Conservation (phyloP, 2,113 vertebrate species). For the Castor canadensis region DNA sequence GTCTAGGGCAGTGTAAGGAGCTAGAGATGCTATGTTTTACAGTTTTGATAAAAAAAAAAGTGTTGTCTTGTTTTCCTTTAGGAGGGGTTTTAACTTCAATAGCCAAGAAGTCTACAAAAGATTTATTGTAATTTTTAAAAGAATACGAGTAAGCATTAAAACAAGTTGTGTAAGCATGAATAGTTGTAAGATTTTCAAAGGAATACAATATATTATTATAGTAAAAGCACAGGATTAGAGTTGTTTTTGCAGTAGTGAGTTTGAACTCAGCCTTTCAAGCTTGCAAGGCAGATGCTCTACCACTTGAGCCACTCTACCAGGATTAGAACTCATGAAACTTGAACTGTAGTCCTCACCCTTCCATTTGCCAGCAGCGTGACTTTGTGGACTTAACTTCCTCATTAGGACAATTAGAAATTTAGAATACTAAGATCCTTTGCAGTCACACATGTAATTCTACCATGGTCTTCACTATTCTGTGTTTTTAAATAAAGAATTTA, state of each 20-base stretch:
- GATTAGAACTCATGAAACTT: neutral
- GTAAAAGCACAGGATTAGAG: neutral
- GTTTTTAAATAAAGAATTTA: neutral
- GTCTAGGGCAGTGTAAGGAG: neutral
- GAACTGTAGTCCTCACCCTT: neutral
- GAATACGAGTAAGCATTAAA: neutral
- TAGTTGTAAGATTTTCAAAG: neutral
- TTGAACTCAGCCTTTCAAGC: no score
- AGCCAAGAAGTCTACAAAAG: neutral
- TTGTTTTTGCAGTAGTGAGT: no score
- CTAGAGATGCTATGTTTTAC: neutral
- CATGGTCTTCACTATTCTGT: neutral
- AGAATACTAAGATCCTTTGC: neutral
- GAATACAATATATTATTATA: neutral
- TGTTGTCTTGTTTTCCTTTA: neutral
- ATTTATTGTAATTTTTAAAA: neutral
- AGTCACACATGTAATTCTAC: neutral
- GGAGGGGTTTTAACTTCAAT: neutral
- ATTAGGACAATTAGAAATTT: neutral
- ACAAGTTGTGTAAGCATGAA: neutral
- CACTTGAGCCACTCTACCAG: no score
- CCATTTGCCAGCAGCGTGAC: neutral
- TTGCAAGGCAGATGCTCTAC: no score
- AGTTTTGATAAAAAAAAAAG: neutral
- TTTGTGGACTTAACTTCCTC: neutral